phyloP scores from a whole-genome alignment of 2,888 invertebrate genomes.

The Conus canariensis region DNA sequence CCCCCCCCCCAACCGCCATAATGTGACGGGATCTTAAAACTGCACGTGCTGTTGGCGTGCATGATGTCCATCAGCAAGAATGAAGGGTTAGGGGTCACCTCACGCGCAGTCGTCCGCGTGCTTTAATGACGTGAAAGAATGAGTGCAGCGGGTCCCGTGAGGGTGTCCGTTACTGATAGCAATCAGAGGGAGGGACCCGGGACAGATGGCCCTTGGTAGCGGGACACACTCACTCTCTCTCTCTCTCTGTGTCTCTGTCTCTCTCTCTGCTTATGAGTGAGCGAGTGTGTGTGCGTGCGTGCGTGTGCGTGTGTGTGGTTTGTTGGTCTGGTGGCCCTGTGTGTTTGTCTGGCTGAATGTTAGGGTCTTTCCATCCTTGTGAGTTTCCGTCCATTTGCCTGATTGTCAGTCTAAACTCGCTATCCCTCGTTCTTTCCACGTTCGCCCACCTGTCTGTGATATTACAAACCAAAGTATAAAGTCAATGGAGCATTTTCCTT shows the following conservation, averaged over 20 bases:
- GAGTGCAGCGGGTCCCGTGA: not conserved
- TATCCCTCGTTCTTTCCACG: too few species aligned
- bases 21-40: not conserved
- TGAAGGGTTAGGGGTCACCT: not conserved
- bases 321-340: not conserved
- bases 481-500: too few species aligned
- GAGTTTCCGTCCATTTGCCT: too few species aligned
- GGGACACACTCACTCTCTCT: not conserved
- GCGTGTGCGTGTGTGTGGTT: not conserved
- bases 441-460: too few species aligned
- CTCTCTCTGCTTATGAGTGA: too few species aligned
- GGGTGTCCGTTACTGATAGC: not conserved
- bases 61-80: not conserved
- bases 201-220: not conserved
- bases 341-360: not conserved
- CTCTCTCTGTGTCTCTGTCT: too few species aligned
- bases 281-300: not conserved
- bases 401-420: too few species aligned
- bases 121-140: slow-evolving; percentile 2
- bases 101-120: not conserved
- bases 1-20: not conserved
- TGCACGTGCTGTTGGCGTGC: slow-evolving; percentile 6
- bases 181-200: not conserved
- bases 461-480: too few species aligned
- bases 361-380: too few species aligned